A percentile compares a stretch with the other conserved stretches of the same genome.
Conservation (phyloP, 1,140 invertebrate species). For the Zaprionus taronus region DNA sequence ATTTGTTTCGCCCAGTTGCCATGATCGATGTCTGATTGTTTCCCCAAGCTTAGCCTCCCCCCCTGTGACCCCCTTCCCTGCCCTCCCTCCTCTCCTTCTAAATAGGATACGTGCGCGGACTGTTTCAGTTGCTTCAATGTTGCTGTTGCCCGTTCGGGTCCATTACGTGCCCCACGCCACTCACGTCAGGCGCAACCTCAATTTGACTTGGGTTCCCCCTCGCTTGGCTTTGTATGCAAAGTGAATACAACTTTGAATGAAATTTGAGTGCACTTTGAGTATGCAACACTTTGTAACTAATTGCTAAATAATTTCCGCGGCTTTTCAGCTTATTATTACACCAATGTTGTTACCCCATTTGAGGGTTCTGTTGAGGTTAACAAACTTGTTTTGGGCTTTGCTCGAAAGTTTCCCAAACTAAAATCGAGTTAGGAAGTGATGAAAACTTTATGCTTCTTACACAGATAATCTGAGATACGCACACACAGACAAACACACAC, state of each 20-base stretch:
- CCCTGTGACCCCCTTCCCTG: not conserved
- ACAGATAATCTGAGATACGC: not conserved
- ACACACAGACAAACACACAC: not conserved
- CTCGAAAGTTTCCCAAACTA: not conserved
- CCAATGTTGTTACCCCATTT: not conserved
- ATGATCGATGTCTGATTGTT: conserved; percentile 47
- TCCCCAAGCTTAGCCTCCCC: not conserved
- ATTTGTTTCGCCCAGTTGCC: conserved; percentile 38
- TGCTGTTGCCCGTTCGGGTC: not conserved
- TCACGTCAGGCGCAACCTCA: conserved; percentile 11
- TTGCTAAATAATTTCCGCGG: not conserved
- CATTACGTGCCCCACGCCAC: conserved; percentile 24
- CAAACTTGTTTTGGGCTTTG: not conserved
- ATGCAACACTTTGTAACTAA: not conserved
- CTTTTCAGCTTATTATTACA: conserved; percentile 1
- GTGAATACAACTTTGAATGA: not conserved
- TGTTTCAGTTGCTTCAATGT: conserved; percentile 6
- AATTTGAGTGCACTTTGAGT: not conserved
- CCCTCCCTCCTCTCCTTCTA: not conserved
- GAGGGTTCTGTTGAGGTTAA: not conserved
- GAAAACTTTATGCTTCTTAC: not conserved
- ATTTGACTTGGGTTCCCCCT: conserved; percentile 9
- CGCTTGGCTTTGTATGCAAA: not conserved
- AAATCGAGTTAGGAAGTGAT: not conserved
- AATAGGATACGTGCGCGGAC: conserved; percentile 37